phyloP scores from a whole-genome alignment of 1,140 invertebrate species.

The Euura lappo region DNA sequence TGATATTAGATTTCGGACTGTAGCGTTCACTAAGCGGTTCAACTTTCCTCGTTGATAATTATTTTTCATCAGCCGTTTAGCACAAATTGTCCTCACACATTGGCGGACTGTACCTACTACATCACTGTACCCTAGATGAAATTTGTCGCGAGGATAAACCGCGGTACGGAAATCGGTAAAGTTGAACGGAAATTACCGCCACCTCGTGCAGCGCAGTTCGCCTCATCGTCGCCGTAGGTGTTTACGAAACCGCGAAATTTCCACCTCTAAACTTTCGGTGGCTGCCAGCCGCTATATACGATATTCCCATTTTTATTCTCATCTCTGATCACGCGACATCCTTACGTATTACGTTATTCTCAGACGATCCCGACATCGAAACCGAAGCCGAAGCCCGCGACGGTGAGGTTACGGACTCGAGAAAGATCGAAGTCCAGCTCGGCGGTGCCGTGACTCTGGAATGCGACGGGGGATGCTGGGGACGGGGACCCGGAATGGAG shows the following conservation, averaged over 20 bases:
- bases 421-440: constrained; percentile 77
- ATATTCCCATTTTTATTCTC: too few relatives aligned
- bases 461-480: constrained; percentile 73
- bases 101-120: too few relatives aligned
- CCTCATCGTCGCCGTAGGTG: constrained; percentile 8
- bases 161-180: constrained; percentile 45
- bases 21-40: too few relatives aligned
- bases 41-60: too few relatives aligned
- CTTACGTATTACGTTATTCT: not conserved
- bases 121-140: too few relatives aligned
- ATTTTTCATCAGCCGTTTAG: too few relatives aligned
- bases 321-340: too few relatives aligned
- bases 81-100: too few relatives aligned
- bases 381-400: constrained; percentile 57
- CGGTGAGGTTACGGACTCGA: constrained; percentile 62
- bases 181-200: constrained; percentile 56
- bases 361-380: constrained; percentile 68
- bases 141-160: too few relatives aligned
- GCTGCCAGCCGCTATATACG: too few relatives aligned
- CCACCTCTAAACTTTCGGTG: not conserved
- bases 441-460: constrained; percentile 84
- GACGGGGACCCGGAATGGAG: constrained; percentile 67
- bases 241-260: not conserved
- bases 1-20: too few relatives aligned
- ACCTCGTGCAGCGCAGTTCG: constrained; percentile 53